Evolutionary conservation across 1,140 invertebrate species (phyloP).

Genomic region (Drosophila tristis): DNA sequence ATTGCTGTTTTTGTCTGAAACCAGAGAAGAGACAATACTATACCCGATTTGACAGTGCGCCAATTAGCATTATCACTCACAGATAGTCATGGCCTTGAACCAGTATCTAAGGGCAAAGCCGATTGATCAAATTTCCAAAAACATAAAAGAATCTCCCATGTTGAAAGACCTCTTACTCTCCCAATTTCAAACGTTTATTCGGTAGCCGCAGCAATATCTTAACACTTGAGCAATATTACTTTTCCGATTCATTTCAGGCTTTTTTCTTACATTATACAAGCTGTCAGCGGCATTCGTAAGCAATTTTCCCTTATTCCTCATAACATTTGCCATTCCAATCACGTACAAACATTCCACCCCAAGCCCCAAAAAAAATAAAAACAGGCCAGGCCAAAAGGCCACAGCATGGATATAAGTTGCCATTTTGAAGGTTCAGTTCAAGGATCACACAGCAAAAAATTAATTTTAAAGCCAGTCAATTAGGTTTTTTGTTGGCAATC

Average conservation of each 20-base stretch:
- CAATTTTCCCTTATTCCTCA: conserved; percentile 58
- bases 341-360: conserved; percentile 46
- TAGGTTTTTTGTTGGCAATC: conserved; percentile 23
- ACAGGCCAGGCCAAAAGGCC: too few species aligned
- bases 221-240: conserved; percentile 67
- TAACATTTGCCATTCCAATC: conserved; percentile 57
- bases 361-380: too few species aligned
- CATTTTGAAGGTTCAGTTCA: too few species aligned
- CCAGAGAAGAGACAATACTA: conserved; percentile 9
- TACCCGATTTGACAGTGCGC: conserved; percentile 20
- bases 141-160: too few species aligned
- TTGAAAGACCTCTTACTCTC: too few species aligned
- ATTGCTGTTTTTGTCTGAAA: not conserved
- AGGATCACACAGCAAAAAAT: conserved; percentile 33
- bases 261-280: conserved; percentile 65
- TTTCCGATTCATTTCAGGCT: conserved; percentile 67
- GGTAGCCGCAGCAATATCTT: conserved; percentile 8
- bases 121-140: too few species aligned
- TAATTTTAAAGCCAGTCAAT: conserved; percentile 67
- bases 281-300: conserved; percentile 56
- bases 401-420: too few species aligned
- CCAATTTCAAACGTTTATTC: not conserved
- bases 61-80: conserved; percentile 34
- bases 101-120: too few species aligned
- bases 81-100: not conserved